Conservation (phyloP, 1,140 invertebrate species). For the Leptinotarsa texana region DNA sequence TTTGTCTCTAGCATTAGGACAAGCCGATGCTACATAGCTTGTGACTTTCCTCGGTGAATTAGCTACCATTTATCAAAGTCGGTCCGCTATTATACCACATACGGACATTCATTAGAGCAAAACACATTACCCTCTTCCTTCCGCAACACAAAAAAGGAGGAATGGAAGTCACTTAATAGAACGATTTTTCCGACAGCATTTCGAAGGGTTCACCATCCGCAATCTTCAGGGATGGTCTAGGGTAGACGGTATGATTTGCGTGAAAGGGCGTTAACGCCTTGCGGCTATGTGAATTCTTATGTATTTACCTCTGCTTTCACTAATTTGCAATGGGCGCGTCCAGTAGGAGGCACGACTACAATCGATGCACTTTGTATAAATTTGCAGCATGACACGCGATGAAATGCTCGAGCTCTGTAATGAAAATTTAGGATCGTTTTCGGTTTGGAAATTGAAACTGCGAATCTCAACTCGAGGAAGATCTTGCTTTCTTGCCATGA, state of each 20-base stretch:
- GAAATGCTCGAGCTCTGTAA: not conserved
- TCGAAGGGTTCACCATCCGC: not conserved
- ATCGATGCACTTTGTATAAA: not conserved
- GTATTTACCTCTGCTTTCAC: not conserved
- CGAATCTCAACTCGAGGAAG: too few relatives aligned
- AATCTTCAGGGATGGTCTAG: not conserved
- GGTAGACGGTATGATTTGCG: not conserved
- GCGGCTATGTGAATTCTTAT: not conserved
- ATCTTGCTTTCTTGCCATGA: too few relatives aligned
- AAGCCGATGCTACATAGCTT: too few relatives aligned
- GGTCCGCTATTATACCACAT: too few relatives aligned
- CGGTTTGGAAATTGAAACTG: too few relatives aligned
- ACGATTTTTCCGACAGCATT: not conserved
- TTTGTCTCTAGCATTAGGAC: too few relatives aligned
- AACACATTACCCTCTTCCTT: too few relatives aligned
- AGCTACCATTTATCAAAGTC: too few relatives aligned
- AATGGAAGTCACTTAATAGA: not conserved
- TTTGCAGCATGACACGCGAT: not conserved
- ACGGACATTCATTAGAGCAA: too few relatives aligned
- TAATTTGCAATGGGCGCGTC: conserved; percentile 1
- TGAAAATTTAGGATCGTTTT: not conserved
- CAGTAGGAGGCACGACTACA: not conserved
- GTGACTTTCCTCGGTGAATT: too few relatives aligned
- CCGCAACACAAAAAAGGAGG: not conserved
- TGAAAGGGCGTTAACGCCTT: conserved; percentile 1